These are phyloP conservation scores for Pedionomus torquatus DNA, from an alignment of 2,113 vertebrate genomes.

Conservation along the genomic window DNA sequence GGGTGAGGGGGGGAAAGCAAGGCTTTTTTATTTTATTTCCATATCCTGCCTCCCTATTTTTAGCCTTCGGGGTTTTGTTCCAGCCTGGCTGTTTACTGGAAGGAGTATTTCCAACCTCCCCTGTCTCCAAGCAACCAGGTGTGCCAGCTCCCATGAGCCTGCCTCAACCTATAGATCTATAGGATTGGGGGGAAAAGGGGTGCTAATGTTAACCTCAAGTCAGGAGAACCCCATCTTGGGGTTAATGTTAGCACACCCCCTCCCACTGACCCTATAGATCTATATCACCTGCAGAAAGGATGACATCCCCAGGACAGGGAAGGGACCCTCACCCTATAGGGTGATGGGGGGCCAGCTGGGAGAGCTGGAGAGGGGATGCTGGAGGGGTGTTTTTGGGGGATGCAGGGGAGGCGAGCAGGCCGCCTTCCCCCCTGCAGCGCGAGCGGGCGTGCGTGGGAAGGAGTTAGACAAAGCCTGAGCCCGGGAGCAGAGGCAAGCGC, in stretches of 20 bases:
- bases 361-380: background rate
- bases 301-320: background rate
- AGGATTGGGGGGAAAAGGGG: background rate
- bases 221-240: background rate
- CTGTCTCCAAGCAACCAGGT: slow-evolving; percentile 69
- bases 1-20: background rate
- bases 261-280: fast-evolving
- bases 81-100: slow-evolving; percentile 63
- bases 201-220: background rate
- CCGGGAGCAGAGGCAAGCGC: slow-evolving; percentile 50
- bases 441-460: slow-evolving; percentile 61
- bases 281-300: background rate
- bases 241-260: background rate
- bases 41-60: slow-evolving; percentile 57
- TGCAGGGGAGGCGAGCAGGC: slow-evolving; percentile 4
- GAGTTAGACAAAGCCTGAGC: slow-evolving; percentile 64
- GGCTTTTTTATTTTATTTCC: slow-evolving; percentile 23
- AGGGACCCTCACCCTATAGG: background rate
- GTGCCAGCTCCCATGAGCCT: slow-evolving; percentile 4
- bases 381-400: background rate
- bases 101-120: slow-evolving; percentile 49
- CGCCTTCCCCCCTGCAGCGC: slow-evolving; percentile 33
- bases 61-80: slow-evolving; percentile 61
- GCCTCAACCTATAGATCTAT: slow-evolving; percentile 29
- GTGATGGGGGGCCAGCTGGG: background rate